Base-by-base conservation (phyloP, 2,888 invertebrate species). In the Drosophila borealis region DNA sequence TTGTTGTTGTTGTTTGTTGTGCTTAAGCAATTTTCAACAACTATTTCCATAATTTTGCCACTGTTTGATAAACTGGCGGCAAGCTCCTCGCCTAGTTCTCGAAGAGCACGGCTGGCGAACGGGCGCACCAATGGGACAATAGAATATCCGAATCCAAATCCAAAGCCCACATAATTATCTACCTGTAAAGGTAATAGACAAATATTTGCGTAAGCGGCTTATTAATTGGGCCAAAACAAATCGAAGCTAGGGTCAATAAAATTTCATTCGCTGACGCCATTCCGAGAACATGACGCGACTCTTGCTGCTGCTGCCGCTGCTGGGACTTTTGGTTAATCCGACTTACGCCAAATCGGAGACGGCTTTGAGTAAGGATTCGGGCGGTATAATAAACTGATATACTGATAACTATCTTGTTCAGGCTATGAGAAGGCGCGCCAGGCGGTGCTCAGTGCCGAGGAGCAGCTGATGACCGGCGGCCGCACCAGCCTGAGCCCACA, bases 401-500 rank as follows among this genome's bases (percentile, higher is more conserved):
- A 25, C 0, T 11, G 0, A 19, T 17, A 21, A 1, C 3, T 6
- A 11, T 13, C 4, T 17, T 4, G 2, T 19, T 10, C 6, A 92
- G 92, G 81, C 45, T 92, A 91, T 60, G 88, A 91, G 25, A 84
- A 90, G 50, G 89, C 89, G 0, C 89, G 92, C 3, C 81, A 86
- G 53, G 83, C 90, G 2, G 85, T 92, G 13, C 88, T 92, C 14
- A 75, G 69, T 14, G 90, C 90, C 1, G 92, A 92, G 80, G 89
- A 90, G 61, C 66, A 76, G 25, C 81, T 91, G 0, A 83, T 85
- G 59, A 91, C 89, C 10, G 92, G 92, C 10, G 92, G 92, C 0
- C 74, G 79, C n/a, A 70, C 91, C 13, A 57, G 74, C 0, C 68
- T 92, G 2, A 89, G 61, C 21, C 67, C 49, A 4, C 77, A 80